Base-by-base conservation (phyloP, 2,113 vertebrate species). In the Pontoporia blainvillei region DNA sequence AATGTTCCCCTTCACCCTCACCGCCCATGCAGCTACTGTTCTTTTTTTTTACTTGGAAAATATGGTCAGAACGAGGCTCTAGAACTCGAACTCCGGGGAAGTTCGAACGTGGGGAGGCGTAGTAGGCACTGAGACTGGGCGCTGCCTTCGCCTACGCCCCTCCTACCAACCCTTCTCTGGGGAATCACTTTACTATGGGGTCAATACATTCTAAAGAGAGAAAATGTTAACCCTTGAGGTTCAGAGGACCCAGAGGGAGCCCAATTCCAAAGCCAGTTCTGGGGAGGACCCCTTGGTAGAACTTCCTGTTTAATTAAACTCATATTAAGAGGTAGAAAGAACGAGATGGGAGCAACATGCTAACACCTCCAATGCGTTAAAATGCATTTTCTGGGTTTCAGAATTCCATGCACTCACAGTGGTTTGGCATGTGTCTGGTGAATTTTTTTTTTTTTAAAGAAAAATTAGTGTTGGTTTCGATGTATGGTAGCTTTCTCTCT, bases 401-500 rank as follows among this genome's bases (percentile, higher is more conserved):
- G 96, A 92, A 97, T 75, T 97, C 69, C 94, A 93, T 69, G 69
- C 90, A 31, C 71, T 66, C 93, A 36, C 90, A 93, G 94, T 95
- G 25, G 95, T 96, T 83, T 66, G 81, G 76, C 96, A 66, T 59
- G 46, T 9, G 96, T 41, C 36, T 90, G 90, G 94, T 82, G 46
- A 92, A 86, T 94, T 39, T 61, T 87, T 88, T 61, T 87, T 88
- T 97, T 97, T 94, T 76, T 36, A 3, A 82, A 46, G 69, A 87
- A 97, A 94, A 97, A 96, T 94, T 96, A 97, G 97, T 96, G 97
- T 98, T 96, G 98, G 98, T 98, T 98, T 98, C 98, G 97, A 97
- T 98, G 98, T 97, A 98, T 95, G 98, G 98, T 98, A 98, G 98
- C 98, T 98, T 98, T 98, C 98, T 98, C 97, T 93, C 98, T 97